Conservation (phyloP, 2,797 vertebrate species). For the Peromyscus attwateri region DNA sequence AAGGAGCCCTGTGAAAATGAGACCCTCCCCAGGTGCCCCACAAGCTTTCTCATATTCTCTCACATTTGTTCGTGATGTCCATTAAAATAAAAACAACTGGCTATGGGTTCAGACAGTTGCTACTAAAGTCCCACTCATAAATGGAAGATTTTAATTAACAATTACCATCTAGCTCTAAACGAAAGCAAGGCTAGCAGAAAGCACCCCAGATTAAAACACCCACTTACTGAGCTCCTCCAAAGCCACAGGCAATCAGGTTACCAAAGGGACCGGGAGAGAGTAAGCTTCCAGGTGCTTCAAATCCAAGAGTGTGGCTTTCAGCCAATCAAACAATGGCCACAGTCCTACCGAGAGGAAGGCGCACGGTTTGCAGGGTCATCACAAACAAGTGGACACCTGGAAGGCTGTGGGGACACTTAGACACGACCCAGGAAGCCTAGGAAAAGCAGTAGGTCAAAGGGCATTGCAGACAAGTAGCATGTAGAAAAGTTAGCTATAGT, state of each 20-base stretch:
- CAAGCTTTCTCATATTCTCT: background rate
- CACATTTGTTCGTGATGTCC: background rate
- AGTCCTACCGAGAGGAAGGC: background rate
- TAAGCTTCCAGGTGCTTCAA: background rate
- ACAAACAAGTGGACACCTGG: background rate
- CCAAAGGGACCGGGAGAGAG: background rate
- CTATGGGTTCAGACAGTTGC: background rate
- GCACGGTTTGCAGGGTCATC: background rate
- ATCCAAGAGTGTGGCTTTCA: background rate
- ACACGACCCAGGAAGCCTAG: background rate
- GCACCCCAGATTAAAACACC: background rate
- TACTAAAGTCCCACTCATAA: background rate
- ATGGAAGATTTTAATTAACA: background rate
- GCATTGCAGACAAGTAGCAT: background rate
- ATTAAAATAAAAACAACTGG: background rate
- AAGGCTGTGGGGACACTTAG: background rate
- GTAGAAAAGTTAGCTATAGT: background rate
- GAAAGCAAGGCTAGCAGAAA: background rate
- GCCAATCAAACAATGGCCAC: background rate
- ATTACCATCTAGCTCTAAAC: background rate
- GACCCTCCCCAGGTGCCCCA: background rate
- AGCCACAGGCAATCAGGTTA: background rate
- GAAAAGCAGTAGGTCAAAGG: constrained; percentile 12
- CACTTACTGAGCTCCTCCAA: background rate
- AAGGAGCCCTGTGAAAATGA: background rate